phyloP scores from a whole-genome alignment of 2,113 vertebrate genomes.

The Gymnogyps californianus region DNA sequence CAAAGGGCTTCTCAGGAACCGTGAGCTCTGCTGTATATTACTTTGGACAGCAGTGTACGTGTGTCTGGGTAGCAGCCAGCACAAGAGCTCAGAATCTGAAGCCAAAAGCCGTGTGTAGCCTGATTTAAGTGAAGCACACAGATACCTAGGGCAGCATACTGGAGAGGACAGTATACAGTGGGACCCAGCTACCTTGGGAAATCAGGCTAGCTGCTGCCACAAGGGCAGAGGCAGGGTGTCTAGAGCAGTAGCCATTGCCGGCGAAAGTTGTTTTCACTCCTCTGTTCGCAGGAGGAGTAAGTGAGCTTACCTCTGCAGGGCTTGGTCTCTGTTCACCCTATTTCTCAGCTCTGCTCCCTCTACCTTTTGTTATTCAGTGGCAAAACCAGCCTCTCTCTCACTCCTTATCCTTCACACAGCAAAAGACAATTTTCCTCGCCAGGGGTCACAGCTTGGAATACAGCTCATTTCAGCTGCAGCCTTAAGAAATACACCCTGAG shows the following conservation, averaged over 20 bases:
- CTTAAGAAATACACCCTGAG: not conserved
- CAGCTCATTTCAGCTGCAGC: not conserved
- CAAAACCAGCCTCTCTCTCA: not conserved
- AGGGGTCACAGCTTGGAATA: not conserved
- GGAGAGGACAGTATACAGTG: not conserved
- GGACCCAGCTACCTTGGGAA: not conserved
- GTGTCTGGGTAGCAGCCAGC: not conserved
- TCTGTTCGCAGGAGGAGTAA: not conserved
- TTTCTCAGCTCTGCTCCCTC: not conserved
- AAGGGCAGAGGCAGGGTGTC: fast-evolving
- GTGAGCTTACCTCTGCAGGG: not conserved
- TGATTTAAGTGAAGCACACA: not conserved
- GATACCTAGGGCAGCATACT: not conserved
- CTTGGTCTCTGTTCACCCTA: not conserved
- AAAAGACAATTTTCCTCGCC: not conserved
- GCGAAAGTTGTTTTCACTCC: not conserved
- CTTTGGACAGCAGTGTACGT: not conserved
- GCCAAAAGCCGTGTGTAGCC: fast-evolving
- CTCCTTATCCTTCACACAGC: not conserved
- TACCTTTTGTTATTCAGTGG: not conserved
- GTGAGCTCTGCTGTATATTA: not conserved
- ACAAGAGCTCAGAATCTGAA: not conserved
- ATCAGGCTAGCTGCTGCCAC: not conserved
- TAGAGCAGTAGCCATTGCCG: not conserved
- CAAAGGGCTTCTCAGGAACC: not conserved